Evolutionary conservation across 1,140 invertebrate species (phyloP), one percentile per base, ranked within the genome.

Genomic region (Ips typographus): DNA sequence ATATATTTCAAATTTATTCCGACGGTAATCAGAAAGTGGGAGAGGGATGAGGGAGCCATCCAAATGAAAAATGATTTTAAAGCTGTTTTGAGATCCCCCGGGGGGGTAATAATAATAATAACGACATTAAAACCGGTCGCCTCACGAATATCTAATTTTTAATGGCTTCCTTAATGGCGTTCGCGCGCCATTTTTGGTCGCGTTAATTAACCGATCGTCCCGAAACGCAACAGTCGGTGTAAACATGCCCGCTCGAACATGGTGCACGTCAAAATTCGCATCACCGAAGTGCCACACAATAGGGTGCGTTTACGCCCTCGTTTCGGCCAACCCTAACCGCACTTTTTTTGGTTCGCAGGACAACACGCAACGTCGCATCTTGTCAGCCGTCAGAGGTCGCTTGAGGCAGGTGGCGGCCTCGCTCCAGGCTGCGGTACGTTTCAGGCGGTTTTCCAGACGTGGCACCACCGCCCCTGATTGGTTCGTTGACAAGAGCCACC

Each of bases 401-500:
- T 58, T 80, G 47, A 72, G 75, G 40, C 76, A 73, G 70, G 77
- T 76, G 22, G 79, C 77, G 22, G 73, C 74, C n/a, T 77, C 77
- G 4, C 67, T 80, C n/a, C 74, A 77, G 57, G 78, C 79, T n/a
- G 78, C 79, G 40, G 72, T 79, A 49, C 66, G 79, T 8, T 79
- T 80, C 53, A 71, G 79, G n/a, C 71, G 78, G 41, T 75, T 78
- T 65, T 75, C 75, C 7, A 68, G 74, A n/a, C 72, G 72, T 40
- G 72, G 71, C 49, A 67, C 72, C 36, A 60, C 73, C 5, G 82
- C 85, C 1, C 85, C 86, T 0, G 86, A 88, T 71, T 86, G 84
- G 84, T 87, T 87, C 71, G 79, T 87, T n/a, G 85, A 88, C 75
- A 87, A 86, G 70, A 77, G 74, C 67, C 78, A 80, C 64, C 77